phyloP scores from a whole-genome alignment of 2,888 invertebrate species.

The Eumerus sabulonum region DNA sequence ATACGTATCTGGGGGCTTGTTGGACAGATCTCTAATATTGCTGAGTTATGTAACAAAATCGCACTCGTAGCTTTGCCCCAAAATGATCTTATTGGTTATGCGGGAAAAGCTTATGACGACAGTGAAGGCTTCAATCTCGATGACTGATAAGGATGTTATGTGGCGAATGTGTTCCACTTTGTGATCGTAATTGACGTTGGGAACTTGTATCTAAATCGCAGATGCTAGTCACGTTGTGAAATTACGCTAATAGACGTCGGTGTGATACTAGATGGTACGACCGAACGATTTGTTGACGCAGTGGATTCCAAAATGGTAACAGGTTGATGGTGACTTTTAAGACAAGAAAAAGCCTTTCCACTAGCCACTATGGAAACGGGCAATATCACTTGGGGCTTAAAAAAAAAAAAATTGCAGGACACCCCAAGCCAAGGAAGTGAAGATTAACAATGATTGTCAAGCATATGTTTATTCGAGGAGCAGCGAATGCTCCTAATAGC shows the following conservation, averaged over 20 bases:
- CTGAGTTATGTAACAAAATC: conserved; percentile 9
- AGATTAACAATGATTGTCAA: too few species aligned
- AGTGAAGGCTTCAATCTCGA: conserved; percentile 34
- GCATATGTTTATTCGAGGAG: too few species aligned
- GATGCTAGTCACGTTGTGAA: conserved; percentile 46
- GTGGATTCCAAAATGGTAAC: too few species aligned
- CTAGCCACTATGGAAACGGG: too few species aligned
- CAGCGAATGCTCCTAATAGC: too few species aligned
- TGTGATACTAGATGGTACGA: too few species aligned
- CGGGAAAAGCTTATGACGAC: conserved; percentile 13
- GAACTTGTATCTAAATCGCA: conserved; percentile 47
- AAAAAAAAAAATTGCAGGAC: too few species aligned
- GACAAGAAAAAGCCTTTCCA: too few species aligned
- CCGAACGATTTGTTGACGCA: too few species aligned
- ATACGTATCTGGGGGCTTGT: not conserved
- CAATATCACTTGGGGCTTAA: too few species aligned
- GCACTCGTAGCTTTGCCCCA: not conserved
- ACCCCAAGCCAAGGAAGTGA: too few species aligned
- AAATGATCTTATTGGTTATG: conserved; percentile 2
- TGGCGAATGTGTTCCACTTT: conserved; percentile 4
- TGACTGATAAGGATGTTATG: conserved; percentile 21
- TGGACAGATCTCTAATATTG: conserved; percentile 45
- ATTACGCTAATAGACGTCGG: conserved; percentile 54
- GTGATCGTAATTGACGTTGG: conserved; percentile 14
- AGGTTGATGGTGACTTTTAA: too few species aligned